Evolutionary conservation across 2,888 invertebrate species (phyloP), one percentile per base, ranked within the genome.

Genomic region (Oeneis ivallda): DNA sequence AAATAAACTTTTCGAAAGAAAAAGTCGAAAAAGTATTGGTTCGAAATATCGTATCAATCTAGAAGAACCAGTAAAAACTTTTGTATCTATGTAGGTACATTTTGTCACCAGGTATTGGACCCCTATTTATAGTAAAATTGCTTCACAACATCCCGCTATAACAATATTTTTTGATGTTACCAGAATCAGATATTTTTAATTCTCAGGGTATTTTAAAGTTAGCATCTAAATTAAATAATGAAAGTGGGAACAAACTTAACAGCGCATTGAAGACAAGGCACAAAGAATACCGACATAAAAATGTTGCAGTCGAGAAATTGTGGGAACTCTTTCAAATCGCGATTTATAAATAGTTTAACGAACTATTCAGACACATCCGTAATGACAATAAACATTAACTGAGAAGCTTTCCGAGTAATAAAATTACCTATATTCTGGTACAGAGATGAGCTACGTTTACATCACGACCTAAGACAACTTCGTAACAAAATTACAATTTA

Each of bases 201-300:
- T 61, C 61, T 52, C 61, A 61, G 61, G 61, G 52, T 43, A 41
- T 61, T 61, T 52, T 32, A 54, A 13, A 60, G 53, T 60, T 39
- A 65, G 32, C 54, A 59, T 59, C 53, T 54, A 60, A 60, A 68
- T 63, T 68, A 68, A 65, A 62, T 65, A 70, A 65, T 50, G 66
- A 37, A 69, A 69, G 61, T 69, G 65, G 66, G 67, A 71, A 69
- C 58, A 61, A 62, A 66, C 62, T 69, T 69, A 67, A 70, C 67
- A 66, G 60, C 65, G 64, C 70, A 69, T 69, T 64, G 64, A 63
- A 58, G 57, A 61, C 50, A 17, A 50, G 50, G 50, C 60, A 72
- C 67, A 71, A 72, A 72, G 69, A 62, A 45, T 58, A 68, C 71
- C 71, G 71, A 66, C 71, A 62, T 52, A 53, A 66, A 69, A 71